Evolutionary conservation across 2,797 vertebrate genomes (phyloP).

Genomic region (Acanthurus leucopareius): DNA sequence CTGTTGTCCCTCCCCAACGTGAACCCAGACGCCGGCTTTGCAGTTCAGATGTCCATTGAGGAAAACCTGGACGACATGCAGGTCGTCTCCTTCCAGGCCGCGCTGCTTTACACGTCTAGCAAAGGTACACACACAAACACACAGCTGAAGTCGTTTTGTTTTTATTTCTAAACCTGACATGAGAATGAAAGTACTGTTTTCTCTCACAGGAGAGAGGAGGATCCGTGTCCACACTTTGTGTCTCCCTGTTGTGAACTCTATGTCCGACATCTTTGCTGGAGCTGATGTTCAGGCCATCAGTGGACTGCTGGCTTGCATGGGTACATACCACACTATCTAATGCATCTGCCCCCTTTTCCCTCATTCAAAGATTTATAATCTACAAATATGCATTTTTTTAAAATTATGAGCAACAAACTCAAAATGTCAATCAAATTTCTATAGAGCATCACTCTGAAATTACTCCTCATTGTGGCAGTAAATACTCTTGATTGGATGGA

Average conservation of each 20-base stretch:
- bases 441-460: neutral
- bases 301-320: slow-evolving; percentile 96
- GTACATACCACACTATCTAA: slow-evolving; percentile 78
- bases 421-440: too few species aligned
- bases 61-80: slow-evolving; percentile 96
- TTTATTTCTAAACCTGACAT: neutral
- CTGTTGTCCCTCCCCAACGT: slow-evolving; percentile 95
- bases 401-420: too few species aligned
- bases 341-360: too few species aligned
- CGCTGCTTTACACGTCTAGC: slow-evolving; percentile 97
- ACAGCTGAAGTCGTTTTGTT: neutral
- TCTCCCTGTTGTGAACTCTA: slow-evolving; percentile 93
- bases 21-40: slow-evolving; percentile 96
- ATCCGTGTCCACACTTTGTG: slow-evolving; percentile 98
- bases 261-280: slow-evolving; percentile 94
- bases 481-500: slow-evolving; percentile 23
- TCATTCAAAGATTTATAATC: too few species aligned
- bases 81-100: slow-evolving; percentile 96
- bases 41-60: slow-evolving; percentile 98
- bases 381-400: too few species aligned
- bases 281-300: slow-evolving; percentile 95
- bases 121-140: slow-evolving; percentile 87
- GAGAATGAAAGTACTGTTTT: neutral
- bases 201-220: slow-evolving; percentile 90
- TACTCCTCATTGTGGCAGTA: slow-evolving; percentile 4